Evolutionary conservation across 2,113 vertebrate species (phyloP), one percentile per base, ranked within the genome.

Genomic region (Tor tambroides): DNA sequence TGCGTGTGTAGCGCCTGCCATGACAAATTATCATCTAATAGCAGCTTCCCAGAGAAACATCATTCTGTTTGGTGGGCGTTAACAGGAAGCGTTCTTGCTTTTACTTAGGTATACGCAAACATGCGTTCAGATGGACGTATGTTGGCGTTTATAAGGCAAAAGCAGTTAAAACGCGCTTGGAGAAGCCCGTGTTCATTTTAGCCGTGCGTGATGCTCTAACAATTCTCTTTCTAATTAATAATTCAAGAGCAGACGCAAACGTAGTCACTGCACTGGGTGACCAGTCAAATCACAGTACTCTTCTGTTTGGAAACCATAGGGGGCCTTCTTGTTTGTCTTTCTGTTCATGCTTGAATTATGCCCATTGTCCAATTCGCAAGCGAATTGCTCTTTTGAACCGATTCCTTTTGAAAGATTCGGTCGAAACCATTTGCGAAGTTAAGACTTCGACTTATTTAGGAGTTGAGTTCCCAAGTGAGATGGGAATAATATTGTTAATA

Each of bases 11-110:
- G 46, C 76, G 81, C 75, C 74, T 77, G 69, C 71, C 80, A 77
- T 35, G 56, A 85, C 79, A 86, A 75, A 85, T 86, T 56, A 86
- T 35, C 71, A 80, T 69, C 69, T 82, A 71, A 83, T 83, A 69
- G 38, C 65, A 23, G 38, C 74, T 43, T 67, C 43, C 49, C 7
- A 59, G 19, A 43, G 56, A 43, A 80, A 74, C 51, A 12, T 69
- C 21, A 30, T 65, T 85, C 26, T 51, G 43, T n/a, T 10, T 11
- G 19, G 19, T 28, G 6, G 43, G 17, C 43, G 19, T 51, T 54
- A 3, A 69, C 17, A 65, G 35, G 35, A 46, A n/a, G 14, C 6
- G 76, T 19, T 28, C 28, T 49, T 12, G 35, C 12, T 79, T n/a
- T 79, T 35, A 54, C 15, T 46, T 59, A 4, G 49, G 43, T 79